These are phyloP conservation scores for Coenobita brevimanus DNA, from an alignment of 1,140 invertebrate genomes.

Conservation along the genomic window DNA sequence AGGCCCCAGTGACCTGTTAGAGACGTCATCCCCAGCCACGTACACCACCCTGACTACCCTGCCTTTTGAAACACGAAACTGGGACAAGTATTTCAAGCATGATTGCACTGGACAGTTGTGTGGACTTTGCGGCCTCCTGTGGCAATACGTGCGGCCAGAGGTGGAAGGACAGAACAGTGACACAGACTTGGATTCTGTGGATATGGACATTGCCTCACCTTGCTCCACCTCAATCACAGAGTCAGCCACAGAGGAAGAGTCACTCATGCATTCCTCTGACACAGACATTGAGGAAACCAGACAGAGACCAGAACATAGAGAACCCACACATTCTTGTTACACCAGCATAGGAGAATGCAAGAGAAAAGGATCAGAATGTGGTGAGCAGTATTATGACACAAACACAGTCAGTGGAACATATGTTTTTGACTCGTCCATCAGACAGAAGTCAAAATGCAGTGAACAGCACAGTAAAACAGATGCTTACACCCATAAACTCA, in stretches of 20 bases:
- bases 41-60: constrained; percentile 22
- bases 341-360: too few species aligned
- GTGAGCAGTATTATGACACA: too few species aligned
- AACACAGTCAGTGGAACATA: too few species aligned
- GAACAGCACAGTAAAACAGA: too few species aligned
- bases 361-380: too few species aligned
- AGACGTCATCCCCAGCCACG: too few species aligned
- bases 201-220: constrained; percentile 32
- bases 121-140: constrained; percentile 39
- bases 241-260: constrained; percentile 6
- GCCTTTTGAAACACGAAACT: constrained; percentile 20
- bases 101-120: constrained; percentile 53
- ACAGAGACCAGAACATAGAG: too few species aligned
- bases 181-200: constrained; percentile 20
- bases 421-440: too few species aligned
- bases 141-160: constrained; percentile 26
- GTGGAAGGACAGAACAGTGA: constrained; percentile 2
- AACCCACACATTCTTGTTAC: too few species aligned
- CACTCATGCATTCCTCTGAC: background rate
- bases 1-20: background rate
- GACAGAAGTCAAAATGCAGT: too few species aligned
- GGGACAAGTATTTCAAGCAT: constrained; percentile 35
- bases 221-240: constrained; percentile 44
- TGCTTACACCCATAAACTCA: too few species aligned
- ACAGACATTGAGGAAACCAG: constrained; percentile 15